Evolutionary conservation across 2,113 vertebrate genomes (phyloP).

Genomic region (Recurvirostra avosetta): DNA sequence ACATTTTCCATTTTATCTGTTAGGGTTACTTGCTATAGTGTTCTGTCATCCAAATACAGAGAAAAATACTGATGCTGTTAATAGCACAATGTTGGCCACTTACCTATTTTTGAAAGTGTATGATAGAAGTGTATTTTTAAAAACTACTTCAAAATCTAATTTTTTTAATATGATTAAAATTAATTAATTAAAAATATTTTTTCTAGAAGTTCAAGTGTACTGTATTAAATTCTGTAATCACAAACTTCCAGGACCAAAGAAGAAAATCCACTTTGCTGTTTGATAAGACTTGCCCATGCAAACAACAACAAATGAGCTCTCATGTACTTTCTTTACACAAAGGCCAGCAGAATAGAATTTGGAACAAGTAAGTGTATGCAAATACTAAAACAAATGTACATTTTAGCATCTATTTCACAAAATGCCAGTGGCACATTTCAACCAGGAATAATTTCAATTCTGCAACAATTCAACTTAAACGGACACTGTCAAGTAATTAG

Average conservation of each 20-base stretch:
- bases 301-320: conserved; percentile 52
- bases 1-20: neutral
- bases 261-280: conserved; percentile 24
- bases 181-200: conserved; percentile 1
- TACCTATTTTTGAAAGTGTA: neutral
- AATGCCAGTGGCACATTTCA: neutral
- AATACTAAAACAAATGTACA: neutral
- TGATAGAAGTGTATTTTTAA: neutral
- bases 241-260: neutral
- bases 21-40: neutral
- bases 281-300: conserved; percentile 2
- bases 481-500: neutral
- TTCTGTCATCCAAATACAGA: neutral
- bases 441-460: neutral
- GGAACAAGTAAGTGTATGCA: neutral
- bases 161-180: neutral
- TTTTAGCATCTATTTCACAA: neutral
- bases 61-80: neutral
- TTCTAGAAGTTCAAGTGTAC: neutral
- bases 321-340: conserved; percentile 21
- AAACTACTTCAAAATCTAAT: neutral
- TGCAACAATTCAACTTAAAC: neutral
- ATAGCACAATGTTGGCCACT: neutral
- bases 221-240: neutral
- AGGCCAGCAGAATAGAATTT: neutral